Evolutionary conservation across 1,140 invertebrate species (phyloP).

Genomic region (Habropoda laboriosa): DNA sequence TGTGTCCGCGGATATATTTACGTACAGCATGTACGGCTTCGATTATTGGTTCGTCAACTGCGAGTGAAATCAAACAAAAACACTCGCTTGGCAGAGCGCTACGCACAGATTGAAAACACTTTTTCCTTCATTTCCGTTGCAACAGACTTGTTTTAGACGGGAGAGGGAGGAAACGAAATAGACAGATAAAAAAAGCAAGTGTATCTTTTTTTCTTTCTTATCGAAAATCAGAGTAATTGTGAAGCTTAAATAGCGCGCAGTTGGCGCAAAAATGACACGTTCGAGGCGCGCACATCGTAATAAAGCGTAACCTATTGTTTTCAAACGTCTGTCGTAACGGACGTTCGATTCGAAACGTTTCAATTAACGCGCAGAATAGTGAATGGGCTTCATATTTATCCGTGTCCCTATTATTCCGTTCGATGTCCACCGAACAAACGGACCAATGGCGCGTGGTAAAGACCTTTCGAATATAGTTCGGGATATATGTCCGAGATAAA

Average conservation of each 20-base stretch:
- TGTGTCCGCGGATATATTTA: constrained; percentile 6
- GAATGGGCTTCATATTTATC: constrained; percentile 10
- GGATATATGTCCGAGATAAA: constrained; percentile 21
- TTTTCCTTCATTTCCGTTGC: neutral
- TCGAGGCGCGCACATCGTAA: neutral
- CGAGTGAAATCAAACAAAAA: constrained; percentile 46
- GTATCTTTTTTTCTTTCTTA: neutral
- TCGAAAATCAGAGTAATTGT: neutral
- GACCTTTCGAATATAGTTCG: neutral
- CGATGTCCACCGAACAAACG: neutral
- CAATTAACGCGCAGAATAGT: neutral
- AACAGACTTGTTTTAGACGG: no score
- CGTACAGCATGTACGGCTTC: constrained; percentile 32
- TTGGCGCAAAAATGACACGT: neutral
- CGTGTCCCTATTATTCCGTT: neutral
- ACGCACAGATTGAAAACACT: constrained; percentile 9
- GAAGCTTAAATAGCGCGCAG: neutral
- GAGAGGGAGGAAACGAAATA: no score
- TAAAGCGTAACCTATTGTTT: constrained; percentile 16
- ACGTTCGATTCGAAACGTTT: constrained; percentile 8
- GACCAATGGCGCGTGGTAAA: neutral
- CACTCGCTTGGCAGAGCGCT: neutral
- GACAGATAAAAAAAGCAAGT: no score
- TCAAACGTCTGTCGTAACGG: no score
- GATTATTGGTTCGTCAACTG: constrained; percentile 46